Percentiles rank a stretch among this genome's conserved stretches.
phyloP scores from a whole-genome alignment of 1,140 invertebrate species.

The Hylaeus anthracinus region DNA sequence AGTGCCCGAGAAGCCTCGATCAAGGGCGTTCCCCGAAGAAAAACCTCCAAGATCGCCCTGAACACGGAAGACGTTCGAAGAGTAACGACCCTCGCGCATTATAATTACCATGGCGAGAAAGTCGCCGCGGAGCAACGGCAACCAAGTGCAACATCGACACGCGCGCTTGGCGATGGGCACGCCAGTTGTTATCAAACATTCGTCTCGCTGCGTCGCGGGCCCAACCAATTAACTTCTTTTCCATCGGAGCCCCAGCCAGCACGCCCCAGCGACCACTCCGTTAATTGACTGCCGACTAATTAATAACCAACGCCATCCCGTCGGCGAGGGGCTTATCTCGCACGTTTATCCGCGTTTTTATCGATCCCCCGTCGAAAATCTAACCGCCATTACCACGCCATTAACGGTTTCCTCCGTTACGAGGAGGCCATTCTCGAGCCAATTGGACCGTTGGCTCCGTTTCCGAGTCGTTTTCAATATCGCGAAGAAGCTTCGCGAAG shows the following conservation, averaged over 20 bases:
- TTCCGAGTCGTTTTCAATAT: too few species aligned
- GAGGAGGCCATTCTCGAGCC: too few species aligned
- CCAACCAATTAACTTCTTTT: slow-evolving; percentile 70
- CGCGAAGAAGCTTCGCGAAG: background rate
- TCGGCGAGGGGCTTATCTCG: slow-evolving; percentile 18
- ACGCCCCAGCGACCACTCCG: slow-evolving; percentile 14
- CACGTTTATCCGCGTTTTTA: slow-evolving; percentile 46
- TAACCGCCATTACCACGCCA: slow-evolving; percentile 51
- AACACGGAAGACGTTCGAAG: background rate
- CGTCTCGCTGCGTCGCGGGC: slow-evolving; percentile 45
- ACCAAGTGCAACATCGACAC: slow-evolving; percentile 5
- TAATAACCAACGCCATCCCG: slow-evolving; percentile 41
- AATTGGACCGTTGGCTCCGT: too few species aligned
- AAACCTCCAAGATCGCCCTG: background rate
- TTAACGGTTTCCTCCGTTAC: slow-evolving; percentile 19
- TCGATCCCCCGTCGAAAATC: slow-evolving; percentile 47
- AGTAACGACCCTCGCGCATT: slow-evolving; percentile 1
- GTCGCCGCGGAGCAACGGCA: background rate
- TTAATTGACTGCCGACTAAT: slow-evolving; percentile 61
- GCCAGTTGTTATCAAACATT: slow-evolving; percentile 65
- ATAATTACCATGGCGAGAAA: slow-evolving; percentile 30
- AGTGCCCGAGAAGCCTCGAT: background rate
- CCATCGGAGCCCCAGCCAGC: slow-evolving; percentile 36
- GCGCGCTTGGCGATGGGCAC: background rate
- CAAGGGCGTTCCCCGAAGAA: background rate